A percentile compares a stretch with the other conserved stretches of the same genome.
Evolutionary conservation across 1,140 invertebrate genomes (phyloP).

Genomic region (Probaryconus sp.): DNA sequence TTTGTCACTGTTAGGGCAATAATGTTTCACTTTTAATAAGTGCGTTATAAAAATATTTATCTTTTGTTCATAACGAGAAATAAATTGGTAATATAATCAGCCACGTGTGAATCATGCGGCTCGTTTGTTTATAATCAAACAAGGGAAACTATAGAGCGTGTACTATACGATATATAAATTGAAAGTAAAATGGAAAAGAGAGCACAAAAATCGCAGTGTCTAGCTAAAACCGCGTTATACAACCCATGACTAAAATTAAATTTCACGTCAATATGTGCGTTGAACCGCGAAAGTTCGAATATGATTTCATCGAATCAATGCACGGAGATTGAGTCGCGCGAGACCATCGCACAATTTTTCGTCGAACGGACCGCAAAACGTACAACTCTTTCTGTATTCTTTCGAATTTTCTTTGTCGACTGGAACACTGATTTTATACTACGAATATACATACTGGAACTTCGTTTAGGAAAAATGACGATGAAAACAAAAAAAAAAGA

Average conservation of each 20-base stretch:
- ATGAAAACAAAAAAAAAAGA: neutral
- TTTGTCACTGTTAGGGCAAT: too few species aligned
- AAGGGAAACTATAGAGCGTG: constrained; percentile 9
- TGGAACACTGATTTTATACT: constrained; percentile 15
- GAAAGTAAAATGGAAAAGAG: constrained; percentile 34
- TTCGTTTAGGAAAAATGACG: neutral
- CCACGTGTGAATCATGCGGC: constrained; percentile 9
- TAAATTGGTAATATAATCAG: neutral
- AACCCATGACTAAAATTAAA: constrained; percentile 46
- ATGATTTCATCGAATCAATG: constrained; percentile 60
- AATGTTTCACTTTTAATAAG: too few species aligned
- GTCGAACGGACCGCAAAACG: constrained; percentile 1
- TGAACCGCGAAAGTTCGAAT: constrained; percentile 46
- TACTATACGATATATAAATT: constrained; percentile 32
- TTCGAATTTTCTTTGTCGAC: constrained; percentile 8
- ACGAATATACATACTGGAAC: constrained; percentile 3
- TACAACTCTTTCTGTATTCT: constrained; percentile 13
- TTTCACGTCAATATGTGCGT: constrained; percentile 50
- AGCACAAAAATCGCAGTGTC: constrained; percentile 7
- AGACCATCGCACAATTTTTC: constrained; percentile 41
- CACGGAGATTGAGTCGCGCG: constrained; percentile 40
- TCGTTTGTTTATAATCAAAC: constrained; percentile 21
- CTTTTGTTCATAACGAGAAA: too few species aligned
- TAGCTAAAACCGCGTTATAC: constrained; percentile 7
- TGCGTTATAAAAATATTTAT: too few species aligned